These are phyloP conservation scores for Drosophila sproati DNA, from an alignment of 1,140 invertebrate genomes.

Conservation along the genomic window DNA sequence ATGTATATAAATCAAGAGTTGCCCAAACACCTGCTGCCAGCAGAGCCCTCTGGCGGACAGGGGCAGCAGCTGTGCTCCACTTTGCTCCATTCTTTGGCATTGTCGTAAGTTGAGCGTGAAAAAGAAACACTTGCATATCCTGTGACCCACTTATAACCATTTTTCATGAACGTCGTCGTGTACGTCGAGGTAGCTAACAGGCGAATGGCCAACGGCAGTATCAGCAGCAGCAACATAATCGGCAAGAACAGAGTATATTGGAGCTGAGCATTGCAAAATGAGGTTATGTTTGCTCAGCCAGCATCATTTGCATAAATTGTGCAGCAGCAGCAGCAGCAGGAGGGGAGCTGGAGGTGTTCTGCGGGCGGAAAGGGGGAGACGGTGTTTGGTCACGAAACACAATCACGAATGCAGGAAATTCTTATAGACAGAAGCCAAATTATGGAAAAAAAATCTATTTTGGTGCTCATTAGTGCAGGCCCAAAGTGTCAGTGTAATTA, in stretches of 20 bases:
- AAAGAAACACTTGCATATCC: constrained; percentile 83
- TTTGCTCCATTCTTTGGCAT: constrained; percentile 14
- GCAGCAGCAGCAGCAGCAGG: constrained; percentile 2
- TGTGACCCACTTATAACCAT: constrained; percentile 82
- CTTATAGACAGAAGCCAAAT: constrained; percentile 52
- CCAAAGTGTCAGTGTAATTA: constrained; percentile 72
- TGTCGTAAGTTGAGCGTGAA: constrained; percentile 72
- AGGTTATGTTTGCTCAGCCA: constrained; percentile 72
- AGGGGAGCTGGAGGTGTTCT: constrained; percentile 4
- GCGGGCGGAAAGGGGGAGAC: not conserved
- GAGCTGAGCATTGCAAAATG: constrained; percentile 56
- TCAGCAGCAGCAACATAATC: constrained; percentile 33
- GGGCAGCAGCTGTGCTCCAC: constrained; percentile 51
- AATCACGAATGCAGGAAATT: constrained; percentile 43
- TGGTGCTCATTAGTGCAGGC: constrained; percentile 70
- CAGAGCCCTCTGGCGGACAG: constrained; percentile 53
- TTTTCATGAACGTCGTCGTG: constrained; percentile 70
- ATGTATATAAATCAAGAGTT: constrained; percentile 67
- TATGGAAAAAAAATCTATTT: constrained; percentile 74
- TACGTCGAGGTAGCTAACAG: constrained; percentile 16
- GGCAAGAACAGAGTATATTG: constrained; percentile 38
- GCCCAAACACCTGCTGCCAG: constrained; percentile 29
- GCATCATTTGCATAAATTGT: constrained; percentile 77
- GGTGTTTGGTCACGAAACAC: constrained; percentile 5
- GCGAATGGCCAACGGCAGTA: constrained; percentile 37